Percentiles rank a stretch among this genome's conserved stretches.
phyloP scores from a whole-genome alignment of 2,797 vertebrate species.

The Mus spretus region DNA sequence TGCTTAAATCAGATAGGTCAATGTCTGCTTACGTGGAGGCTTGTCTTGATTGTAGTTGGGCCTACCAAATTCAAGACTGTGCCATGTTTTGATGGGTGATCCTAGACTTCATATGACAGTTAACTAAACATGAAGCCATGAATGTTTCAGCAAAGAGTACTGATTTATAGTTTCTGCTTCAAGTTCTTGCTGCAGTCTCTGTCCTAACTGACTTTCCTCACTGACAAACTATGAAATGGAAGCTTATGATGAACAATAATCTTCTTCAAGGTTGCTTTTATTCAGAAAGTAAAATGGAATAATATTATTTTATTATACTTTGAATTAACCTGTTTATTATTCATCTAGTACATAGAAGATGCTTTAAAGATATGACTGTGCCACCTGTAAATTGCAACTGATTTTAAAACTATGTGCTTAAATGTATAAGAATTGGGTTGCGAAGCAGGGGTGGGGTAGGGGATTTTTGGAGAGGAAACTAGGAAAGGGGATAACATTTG shows the following conservation, averaged over 20 bases:
- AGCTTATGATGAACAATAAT: background rate
- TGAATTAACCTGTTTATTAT: constrained; percentile 44
- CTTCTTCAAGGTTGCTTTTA: background rate
- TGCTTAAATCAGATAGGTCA: background rate
- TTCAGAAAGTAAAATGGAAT: background rate
- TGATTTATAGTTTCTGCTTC: background rate
- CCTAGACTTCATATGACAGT: background rate
- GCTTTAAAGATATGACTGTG: background rate
- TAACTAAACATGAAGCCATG: background rate
- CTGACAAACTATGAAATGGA: background rate
- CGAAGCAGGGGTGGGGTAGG: too few relatives aligned
- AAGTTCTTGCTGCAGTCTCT: background rate
- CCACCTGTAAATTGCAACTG: background rate
- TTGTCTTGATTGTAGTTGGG: background rate
- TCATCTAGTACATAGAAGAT: background rate
- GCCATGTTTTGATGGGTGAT: background rate
- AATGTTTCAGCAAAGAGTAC: background rate
- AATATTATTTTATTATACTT: background rate
- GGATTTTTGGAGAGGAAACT: too few relatives aligned
- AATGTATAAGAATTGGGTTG: background rate
- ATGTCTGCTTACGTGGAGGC: too few relatives aligned
- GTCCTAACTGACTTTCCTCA: background rate
- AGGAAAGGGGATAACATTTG: too few relatives aligned
- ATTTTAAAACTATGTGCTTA: constrained; percentile 40
- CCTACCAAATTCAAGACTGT: background rate